Conservation (phyloP, 2,888 invertebrate genomes). For the Phengaris alcon region DNA sequence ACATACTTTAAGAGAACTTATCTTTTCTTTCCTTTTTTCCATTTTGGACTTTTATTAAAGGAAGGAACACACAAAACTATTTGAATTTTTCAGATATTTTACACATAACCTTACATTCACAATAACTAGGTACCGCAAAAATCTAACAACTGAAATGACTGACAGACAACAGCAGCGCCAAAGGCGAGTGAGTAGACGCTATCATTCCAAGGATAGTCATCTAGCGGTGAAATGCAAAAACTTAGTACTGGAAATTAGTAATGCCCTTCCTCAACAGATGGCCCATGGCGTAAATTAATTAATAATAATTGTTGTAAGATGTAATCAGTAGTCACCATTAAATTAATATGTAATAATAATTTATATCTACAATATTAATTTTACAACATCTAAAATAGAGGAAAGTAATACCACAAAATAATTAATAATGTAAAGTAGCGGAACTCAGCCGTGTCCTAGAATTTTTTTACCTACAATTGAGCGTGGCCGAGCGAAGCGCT, state of each 20-base stretch:
- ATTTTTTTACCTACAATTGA: too few relatives aligned
- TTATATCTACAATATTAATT: too few relatives aligned
- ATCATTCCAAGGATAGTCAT: constrained; percentile 8
- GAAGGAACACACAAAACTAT: constrained; percentile 39
- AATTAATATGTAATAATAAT: too few relatives aligned
- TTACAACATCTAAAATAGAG: too few relatives aligned
- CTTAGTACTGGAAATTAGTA: background rate
- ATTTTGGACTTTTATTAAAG: constrained; percentile 54
- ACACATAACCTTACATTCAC: constrained; percentile 57
- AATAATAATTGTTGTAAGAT: too few relatives aligned
- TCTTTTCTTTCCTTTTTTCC: constrained; percentile 80
- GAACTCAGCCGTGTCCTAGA: too few relatives aligned
- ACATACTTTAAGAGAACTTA: constrained; percentile 83
- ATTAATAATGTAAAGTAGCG: too few relatives aligned
- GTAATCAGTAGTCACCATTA: too few relatives aligned
- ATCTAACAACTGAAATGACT: constrained; percentile 27
- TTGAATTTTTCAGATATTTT: constrained; percentile 38
- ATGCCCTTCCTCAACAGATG: background rate
- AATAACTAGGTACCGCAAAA: constrained; percentile 30
- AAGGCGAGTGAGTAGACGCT: constrained; percentile 30
- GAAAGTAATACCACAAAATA: too few relatives aligned
- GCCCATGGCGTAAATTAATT: background rate
- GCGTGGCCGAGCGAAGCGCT: too few relatives aligned
- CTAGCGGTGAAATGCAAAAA: constrained; percentile 33
- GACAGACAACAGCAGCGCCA: constrained; percentile 37